phyloP scores from a whole-genome alignment of 2,888 invertebrate species.

The Acronicta leporina region DNA sequence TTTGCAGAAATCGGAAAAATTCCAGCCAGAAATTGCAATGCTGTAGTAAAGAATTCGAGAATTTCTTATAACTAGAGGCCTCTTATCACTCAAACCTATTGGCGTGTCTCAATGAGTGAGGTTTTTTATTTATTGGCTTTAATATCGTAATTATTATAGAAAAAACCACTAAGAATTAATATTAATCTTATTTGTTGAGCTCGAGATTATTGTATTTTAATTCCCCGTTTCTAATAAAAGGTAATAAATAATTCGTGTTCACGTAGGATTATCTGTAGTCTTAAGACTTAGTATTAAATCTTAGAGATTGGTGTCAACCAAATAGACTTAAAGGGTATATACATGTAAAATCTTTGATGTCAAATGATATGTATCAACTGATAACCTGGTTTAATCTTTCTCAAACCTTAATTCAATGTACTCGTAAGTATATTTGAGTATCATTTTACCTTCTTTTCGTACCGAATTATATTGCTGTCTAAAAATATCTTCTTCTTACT shows the following conservation, averaged over 20 bases:
- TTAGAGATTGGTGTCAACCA: conserved; percentile 10
- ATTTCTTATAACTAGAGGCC: too few species aligned
- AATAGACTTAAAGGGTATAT: too few species aligned
- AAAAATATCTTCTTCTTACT: too few species aligned
- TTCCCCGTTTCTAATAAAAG: background rate
- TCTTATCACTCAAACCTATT: too few species aligned
- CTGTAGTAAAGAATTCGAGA: too few species aligned
- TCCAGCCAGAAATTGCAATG: too few species aligned
- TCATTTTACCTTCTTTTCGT: background rate
- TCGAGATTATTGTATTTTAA: background rate
- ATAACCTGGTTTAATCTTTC: conserved; percentile 12
- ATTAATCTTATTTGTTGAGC: background rate
- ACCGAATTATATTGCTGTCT: too few species aligned
- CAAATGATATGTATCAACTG: too few species aligned
- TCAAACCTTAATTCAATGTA: background rate
- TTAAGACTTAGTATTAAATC: conserved; percentile 18
- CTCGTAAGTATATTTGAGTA: conserved; percentile 8
- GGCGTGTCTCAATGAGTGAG: background rate
- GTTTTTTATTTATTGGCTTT: background rate
- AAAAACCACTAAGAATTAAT: background rate
- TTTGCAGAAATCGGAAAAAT: too few species aligned
- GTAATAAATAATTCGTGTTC: conserved; percentile 27
- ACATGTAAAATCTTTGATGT: conserved; percentile 5
- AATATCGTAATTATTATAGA: background rate
- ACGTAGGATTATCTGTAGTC: conserved; percentile 17